Evolutionary conservation across 2,113 vertebrate species (phyloP), one percentile per base, ranked within the genome.

Genomic region (Hypocryptadius cinnamomeus): DNA sequence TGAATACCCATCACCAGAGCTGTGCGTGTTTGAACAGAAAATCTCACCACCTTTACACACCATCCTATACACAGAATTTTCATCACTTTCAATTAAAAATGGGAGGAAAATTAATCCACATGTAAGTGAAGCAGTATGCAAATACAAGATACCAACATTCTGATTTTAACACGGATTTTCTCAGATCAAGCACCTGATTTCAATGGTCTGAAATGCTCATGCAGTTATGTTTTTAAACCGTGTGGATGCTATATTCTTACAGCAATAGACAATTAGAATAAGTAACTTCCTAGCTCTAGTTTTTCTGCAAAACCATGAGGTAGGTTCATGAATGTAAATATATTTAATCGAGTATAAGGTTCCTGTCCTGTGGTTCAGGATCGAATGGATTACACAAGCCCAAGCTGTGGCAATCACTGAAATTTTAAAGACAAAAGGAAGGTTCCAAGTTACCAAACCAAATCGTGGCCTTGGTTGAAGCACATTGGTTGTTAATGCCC

Each of bases 81-180:
- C 50, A 74, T n/a, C 33, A n/a, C 35, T 71, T 83, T 33, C 63
- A 80, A 3, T 78, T 81, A 79, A 90, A 30, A 30, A 16, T 14
- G 10, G 8, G 1, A 39, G 27, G 5, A 7, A 23, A 65, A 59
- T 2, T 1, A 87, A 65, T n/a, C 42, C 39, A 40, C 1, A 3
- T 13, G 7, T 16, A 68, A 68, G 17, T 28, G n/a, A 88, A 84
- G 19, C 15, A 57, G 25, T 25, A 21, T 45, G 33, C 25, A 86
- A 60, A 69, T 37, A 14, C 11, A 76, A 73, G 44, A 63, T 21
- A 47, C 7, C 44, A 73, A n/a, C 17, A 42, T 56, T 51, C 51
- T 71, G 8, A n/a, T 66, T 66, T 83, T 77, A 39, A 70, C 25
- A 22, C 13, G 4, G 13, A 3, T 84, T 85, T 94, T 85, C 37